Evolutionary conservation across 2,888 invertebrate genomes (phyloP).

Genomic region (Drepana falcataria): DNA sequence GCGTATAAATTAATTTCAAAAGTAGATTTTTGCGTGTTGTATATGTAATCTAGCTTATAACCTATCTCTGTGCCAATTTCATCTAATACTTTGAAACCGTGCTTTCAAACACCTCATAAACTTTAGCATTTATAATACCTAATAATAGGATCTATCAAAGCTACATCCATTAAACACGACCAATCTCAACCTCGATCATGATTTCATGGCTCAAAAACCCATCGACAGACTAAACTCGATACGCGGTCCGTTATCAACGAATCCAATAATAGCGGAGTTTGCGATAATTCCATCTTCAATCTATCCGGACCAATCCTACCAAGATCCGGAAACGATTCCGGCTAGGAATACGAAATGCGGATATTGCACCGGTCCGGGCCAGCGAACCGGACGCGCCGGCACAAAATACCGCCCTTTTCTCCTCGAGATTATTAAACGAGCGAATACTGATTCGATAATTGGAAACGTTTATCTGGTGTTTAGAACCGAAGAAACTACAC

Average conservation of each 20-base stretch:
- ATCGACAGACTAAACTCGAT: not conserved
- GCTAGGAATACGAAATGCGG: conserved; percentile 43
- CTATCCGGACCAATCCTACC: conserved; percentile 28
- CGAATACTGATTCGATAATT: conserved; percentile 32
- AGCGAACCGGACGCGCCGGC: conserved; percentile 42
- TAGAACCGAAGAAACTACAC: not conserved
- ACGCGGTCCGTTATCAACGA: not conserved
- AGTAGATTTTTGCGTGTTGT: too few species aligned
- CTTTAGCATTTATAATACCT: too few species aligned
- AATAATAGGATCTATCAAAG: not conserved
- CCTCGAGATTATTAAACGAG: conserved; percentile 39
- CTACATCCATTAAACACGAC: not conserved
- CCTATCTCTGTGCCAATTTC: too few species aligned
- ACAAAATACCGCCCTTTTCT: conserved; percentile 34
- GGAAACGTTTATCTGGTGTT: not conserved
- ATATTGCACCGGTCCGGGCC: conserved; percentile 41
- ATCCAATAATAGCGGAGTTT: conserved; percentile 1
- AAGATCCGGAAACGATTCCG: conserved; percentile 30
- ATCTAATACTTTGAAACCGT: too few species aligned
- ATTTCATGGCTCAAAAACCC: conserved; percentile 3
- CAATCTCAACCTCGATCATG: conserved; percentile 6
- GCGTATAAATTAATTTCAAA: too few species aligned
- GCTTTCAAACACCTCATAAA: too few species aligned
- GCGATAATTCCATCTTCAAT: conserved; percentile 13
- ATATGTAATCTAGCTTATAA: too few species aligned